Conservation (phyloP, 2,888 invertebrate species). For the Scelioninae gen. 1 region DNA sequence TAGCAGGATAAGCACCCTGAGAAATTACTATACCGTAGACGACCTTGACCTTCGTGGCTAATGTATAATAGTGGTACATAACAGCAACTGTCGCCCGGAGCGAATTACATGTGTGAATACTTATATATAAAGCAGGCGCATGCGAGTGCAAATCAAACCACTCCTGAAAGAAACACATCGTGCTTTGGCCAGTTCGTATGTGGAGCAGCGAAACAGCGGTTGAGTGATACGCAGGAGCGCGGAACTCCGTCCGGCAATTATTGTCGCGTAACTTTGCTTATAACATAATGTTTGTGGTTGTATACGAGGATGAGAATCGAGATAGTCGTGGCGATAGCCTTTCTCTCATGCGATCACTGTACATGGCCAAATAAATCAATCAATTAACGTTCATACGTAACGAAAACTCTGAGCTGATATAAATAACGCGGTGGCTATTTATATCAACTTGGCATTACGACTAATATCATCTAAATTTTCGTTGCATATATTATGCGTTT, state of each 20-base stretch:
- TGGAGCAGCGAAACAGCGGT: conserved; percentile 72
- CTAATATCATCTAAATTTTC: no score
- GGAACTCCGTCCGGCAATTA: conserved; percentile 55
- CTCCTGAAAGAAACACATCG: conserved; percentile 61
- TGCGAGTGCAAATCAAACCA: conserved; percentile 72
- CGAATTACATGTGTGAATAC: conserved; percentile 73
- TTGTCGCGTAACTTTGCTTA: conserved; percentile 49
- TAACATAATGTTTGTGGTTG: no score
- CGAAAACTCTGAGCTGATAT: conserved; percentile 24
- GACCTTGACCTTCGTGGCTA: conserved; percentile 79
- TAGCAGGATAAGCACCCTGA: conserved; percentile 14
- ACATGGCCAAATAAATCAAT: conserved; percentile 34
- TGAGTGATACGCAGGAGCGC: conserved; percentile 49
- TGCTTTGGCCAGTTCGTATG: conserved; percentile 69
- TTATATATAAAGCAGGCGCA: conserved; percentile 52
- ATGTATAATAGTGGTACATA: conserved; percentile 59
- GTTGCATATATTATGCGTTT: no score
- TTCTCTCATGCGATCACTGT: conserved; percentile 35
- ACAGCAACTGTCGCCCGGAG: conserved; percentile 74
- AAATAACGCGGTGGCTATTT: conserved; percentile 10
- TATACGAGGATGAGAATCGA: conserved; percentile 49
- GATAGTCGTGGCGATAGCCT: conserved; percentile 50
- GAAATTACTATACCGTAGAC: conserved; percentile 27
- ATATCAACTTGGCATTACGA: no score
- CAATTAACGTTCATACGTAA: conserved; percentile 42